Base-by-base conservation (phyloP, 2,113 vertebrate genomes). In the Bufo bufo region DNA sequence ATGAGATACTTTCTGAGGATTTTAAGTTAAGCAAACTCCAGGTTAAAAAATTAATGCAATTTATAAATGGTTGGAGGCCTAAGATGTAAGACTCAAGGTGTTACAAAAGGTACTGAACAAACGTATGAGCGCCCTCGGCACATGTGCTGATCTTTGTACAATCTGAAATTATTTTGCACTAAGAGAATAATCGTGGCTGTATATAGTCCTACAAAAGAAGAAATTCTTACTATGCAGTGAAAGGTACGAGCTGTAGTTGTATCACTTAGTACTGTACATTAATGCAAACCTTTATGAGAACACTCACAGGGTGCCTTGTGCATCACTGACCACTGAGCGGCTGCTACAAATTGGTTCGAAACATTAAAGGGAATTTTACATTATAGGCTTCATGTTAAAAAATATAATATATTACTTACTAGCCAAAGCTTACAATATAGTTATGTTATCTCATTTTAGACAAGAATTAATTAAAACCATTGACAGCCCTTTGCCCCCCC, bases 41-140 rank as follows among this genome's bases (percentile, higher is more conserved):
- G 92, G 97, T 99, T 90, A 99, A 97, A 94, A 99, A 99, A 93
- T 97, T 99, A 89, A 91, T 99, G 92, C 98, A 99, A 92, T 99
- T 99, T 93, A 99, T 99, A 90, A 96, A 95, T 45, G 98, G 98
- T 87, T 99, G 98, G 98, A 95, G 98, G 91, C 98, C 98, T 87
- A 99, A 99, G 91, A 97, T 99, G 90, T 98, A 95, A 92, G 81
- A 78, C 19, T 83, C 12, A 78, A 90, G 89, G 91, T 78, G 89
- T 90, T 19, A 0, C 56, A 87, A 10, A 54, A 89, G 19, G 80
- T 82, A 71, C 78, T 61, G 77, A 90, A 88, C 90, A 90, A 90
- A 91, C 91, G 81, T 90, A 87, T 17, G 0, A 0, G 54, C 49
- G 43, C 23, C 75, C 72, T 90, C 93, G 91, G 90, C 91, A 1